Evolutionary conservation across 2,888 invertebrate species (phyloP).

Genomic region (Cataglyphis altisquamis): DNA sequence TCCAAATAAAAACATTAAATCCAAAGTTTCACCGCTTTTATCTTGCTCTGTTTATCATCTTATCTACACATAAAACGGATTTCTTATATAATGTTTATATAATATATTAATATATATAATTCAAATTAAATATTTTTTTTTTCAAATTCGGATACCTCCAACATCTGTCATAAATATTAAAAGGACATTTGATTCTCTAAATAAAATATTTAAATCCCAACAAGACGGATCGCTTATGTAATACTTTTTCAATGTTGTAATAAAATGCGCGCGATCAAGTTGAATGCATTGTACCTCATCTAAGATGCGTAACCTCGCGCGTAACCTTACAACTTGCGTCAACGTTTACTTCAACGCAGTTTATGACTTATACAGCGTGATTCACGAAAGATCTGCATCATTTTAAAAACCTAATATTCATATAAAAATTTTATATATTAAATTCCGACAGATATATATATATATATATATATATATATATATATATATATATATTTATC

Average conservation of each 20-base stretch:
- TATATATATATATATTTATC: background rate
- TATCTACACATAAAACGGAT: background rate
- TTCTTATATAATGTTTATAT: background rate
- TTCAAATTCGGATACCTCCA: no score
- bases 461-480: no score
- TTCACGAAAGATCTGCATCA: background rate
- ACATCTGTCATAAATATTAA: no score
- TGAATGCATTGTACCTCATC: conserved; percentile 39
- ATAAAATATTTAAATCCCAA: no score
- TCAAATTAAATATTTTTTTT: no score
- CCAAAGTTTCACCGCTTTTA: background rate
- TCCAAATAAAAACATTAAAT: background rate
- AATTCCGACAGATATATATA: no score
- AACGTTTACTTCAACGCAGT: conserved; percentile 34
- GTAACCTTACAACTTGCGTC: conserved; percentile 50
- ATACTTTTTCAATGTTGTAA: conserved; percentile 12
- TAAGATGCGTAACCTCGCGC: conserved; percentile 51
- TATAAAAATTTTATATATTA: background rate
- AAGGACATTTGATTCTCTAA: no score
- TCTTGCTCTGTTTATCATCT: background rate
- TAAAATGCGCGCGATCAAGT: conserved; percentile 2
- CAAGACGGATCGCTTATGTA: background rate
- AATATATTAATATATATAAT: no score
- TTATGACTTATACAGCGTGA: conserved; percentile 22
- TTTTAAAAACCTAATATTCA: background rate